Conservation (phyloP, 2,797 vertebrate species). For the Florisuga fusca region DNA sequence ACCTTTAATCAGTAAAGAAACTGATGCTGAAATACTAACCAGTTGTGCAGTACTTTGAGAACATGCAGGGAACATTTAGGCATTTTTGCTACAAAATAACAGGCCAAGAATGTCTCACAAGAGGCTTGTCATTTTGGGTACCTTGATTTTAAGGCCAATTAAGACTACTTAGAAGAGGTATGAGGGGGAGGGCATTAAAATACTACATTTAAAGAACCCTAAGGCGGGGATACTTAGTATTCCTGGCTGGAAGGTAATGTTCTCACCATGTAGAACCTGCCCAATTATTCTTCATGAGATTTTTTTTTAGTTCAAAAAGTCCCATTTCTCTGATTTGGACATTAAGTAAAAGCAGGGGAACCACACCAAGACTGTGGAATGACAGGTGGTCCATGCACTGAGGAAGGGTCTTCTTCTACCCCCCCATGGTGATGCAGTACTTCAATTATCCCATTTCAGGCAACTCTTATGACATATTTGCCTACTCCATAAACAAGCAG, state of each 20-base stretch:
- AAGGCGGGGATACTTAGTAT: neutral
- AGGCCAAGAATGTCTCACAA: conserved; percentile 32
- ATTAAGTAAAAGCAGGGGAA: conserved; percentile 4
- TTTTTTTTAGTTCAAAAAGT: conserved; percentile 35
- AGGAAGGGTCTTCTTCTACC: neutral
- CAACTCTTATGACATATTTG: neutral
- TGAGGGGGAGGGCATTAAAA: neutral
- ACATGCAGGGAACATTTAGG: neutral
- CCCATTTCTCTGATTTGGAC: neutral
- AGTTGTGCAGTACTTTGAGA: neutral
- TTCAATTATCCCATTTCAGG: neutral
- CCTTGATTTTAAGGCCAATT: conserved; percentile 27
- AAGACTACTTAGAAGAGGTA: neutral
- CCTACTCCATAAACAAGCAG: neutral
- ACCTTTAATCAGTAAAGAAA: conserved; percentile 35
- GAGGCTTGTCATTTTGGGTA: neutral
- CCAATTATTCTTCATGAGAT: conserved; percentile 10
- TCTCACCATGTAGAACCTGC: neutral
- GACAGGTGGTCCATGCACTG: neutral
- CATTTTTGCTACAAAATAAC: conserved; percentile 2
- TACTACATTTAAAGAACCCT: neutral
- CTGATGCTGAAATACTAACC: conserved; percentile 19
- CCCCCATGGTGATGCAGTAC: neutral
- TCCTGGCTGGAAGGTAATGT: conserved; percentile 14
- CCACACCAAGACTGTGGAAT: neutral